phyloP scores from a whole-genome alignment of 2,797 vertebrate genomes.

The Ateles fusciceps region DNA sequence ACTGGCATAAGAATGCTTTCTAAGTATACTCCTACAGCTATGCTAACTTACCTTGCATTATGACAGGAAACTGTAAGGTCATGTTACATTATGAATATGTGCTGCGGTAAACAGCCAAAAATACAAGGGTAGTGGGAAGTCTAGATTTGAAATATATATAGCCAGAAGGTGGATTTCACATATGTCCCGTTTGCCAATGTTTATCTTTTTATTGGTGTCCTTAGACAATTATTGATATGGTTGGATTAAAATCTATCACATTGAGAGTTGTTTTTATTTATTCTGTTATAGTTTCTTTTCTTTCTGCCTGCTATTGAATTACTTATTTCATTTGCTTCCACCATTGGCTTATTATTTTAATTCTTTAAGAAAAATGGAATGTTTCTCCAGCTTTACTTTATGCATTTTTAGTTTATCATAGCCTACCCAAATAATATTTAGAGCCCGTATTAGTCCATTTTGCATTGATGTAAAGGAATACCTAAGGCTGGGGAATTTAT shows the following conservation, averaged over 20 bases:
- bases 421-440: background rate
- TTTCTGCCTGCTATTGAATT: background rate
- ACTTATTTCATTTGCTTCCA: background rate
- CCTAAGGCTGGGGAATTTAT: background rate
- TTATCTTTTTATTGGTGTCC: background rate
- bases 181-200: background rate
- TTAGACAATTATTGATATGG: background rate
- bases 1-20: background rate
- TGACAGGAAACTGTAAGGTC: background rate
- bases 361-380: background rate
- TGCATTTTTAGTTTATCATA: background rate
- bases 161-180: background rate
- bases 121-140: background rate
- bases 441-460: background rate
- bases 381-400: background rate
- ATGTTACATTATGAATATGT: background rate
- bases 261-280: background rate
- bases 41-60: background rate
- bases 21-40: background rate
- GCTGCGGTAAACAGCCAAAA: background rate
- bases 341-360: background rate
- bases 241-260: background rate
- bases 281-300: background rate
- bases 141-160: background rate
- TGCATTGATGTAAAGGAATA: background rate